Conservation (phyloP, 2,888 invertebrate genomes). For the Brachypterus glaber region DNA sequence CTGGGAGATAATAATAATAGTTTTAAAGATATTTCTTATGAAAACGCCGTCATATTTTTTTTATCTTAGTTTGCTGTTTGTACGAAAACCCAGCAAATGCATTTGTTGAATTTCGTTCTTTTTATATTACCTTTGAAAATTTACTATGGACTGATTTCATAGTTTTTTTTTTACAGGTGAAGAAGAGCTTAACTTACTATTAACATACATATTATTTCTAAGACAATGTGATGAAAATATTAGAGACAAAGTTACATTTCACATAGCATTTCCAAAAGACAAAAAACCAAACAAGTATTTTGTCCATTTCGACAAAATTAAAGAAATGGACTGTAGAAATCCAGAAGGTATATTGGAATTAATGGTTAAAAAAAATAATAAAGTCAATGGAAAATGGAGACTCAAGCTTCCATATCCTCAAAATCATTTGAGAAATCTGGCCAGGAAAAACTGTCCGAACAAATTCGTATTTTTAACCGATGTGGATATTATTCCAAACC, state of each 20-base stretch:
- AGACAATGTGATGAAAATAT: slow-evolving; percentile 64
- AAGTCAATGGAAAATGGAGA: slow-evolving; percentile 48
- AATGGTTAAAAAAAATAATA: slow-evolving; percentile 42
- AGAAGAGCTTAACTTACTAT: slow-evolving; percentile 62
- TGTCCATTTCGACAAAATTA: slow-evolving; percentile 34
- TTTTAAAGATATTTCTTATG: too few species aligned
- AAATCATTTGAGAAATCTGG: slow-evolving; percentile 80
- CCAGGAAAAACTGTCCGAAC: slow-evolving; percentile 74
- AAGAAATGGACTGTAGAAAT: slow-evolving; percentile 52
- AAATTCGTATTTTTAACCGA: slow-evolving; percentile 77
- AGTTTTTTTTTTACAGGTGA: too few species aligned
- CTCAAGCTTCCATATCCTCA: slow-evolving; percentile 74
- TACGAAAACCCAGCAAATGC: too few species aligned
- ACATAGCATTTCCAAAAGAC: slow-evolving; percentile 60
- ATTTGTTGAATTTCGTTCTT: too few species aligned
- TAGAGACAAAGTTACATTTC: slow-evolving; percentile 64
- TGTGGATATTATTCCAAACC: slow-evolving; percentile 77
- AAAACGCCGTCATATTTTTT: too few species aligned
- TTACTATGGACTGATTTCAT: too few species aligned
- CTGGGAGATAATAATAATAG: too few species aligned
- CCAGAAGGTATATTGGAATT: slow-evolving; percentile 55
- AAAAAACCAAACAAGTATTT: slow-evolving; percentile 34
- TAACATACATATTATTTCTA: slow-evolving; percentile 67
- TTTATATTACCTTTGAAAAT: too few species aligned
- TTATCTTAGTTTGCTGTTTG: too few species aligned